Evolutionary conservation across 2,797 vertebrate genomes (phyloP).

Genomic region (Rhynchonycteris naso): DNA sequence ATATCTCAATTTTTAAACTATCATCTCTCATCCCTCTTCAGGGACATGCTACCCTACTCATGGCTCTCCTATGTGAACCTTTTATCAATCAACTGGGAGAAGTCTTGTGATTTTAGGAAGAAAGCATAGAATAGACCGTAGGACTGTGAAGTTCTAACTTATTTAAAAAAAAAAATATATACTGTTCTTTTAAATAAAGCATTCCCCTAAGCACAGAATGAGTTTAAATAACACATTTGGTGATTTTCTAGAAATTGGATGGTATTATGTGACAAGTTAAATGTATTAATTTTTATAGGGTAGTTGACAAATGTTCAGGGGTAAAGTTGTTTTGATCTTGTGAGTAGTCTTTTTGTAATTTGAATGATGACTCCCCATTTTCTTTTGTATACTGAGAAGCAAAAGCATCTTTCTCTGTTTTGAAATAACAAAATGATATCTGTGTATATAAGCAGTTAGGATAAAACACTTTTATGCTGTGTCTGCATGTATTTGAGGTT

Average conservation of each 20-base stretch:
- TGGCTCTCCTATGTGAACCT: background rate
- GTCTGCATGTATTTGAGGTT: background rate
- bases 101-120: background rate
- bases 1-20: slow-evolving; percentile 49
- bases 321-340: background rate
- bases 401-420: slow-evolving; percentile 21
- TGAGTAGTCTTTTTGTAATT: slow-evolving; percentile 9
- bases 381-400: background rate
- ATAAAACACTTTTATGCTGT: background rate
- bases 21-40: slow-evolving; percentile 50
- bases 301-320: background rate
- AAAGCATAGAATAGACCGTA: background rate
- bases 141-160: slow-evolving; percentile 19
- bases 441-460: background rate
- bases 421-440: background rate
- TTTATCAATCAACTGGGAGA: slow-evolving; percentile 22
- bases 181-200: slow-evolving; percentile 52
- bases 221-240: slow-evolving; percentile 50
- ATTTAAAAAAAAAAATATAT: no score
- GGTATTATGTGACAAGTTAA: slow-evolving; percentile 8
- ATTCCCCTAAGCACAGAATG: slow-evolving; percentile 30
- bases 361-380: background rate
- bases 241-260: slow-evolving; percentile 30
- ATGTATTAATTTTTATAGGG: slow-evolving; percentile 33
- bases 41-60: background rate